A percentile compares a stretch with the other conserved stretches of the same genome.
Evolutionary conservation across 2,113 vertebrate species (phyloP).

Genomic region (Physeter macrocephalus): DNA sequence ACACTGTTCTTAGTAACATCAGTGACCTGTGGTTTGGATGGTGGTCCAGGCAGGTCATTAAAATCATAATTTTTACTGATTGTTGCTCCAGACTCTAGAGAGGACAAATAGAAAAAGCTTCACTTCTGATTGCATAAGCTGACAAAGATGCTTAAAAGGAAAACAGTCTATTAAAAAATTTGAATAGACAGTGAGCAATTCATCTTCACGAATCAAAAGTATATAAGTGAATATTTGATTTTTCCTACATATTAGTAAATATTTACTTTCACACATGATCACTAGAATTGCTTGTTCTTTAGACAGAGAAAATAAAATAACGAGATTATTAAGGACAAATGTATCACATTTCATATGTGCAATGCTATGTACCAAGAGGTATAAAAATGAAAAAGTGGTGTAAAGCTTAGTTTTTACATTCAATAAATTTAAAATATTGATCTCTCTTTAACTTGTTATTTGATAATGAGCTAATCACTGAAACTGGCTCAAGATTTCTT

Average conservation of each 20-base stretch:
- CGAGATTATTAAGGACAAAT: background rate
- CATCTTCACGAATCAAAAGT: background rate
- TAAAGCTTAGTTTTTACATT: background rate
- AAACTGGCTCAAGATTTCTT: background rate
- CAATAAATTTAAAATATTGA: background rate
- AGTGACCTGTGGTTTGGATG: constrained; percentile 97
- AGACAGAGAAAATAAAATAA: background rate
- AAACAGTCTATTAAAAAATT: background rate
- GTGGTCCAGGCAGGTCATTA: constrained; percentile 93
- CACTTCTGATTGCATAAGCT: background rate
- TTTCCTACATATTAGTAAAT: background rate
- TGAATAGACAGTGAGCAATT: background rate
- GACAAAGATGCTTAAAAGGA: background rate
- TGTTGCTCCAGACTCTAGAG: constrained; percentile 87
- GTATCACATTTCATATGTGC: background rate
- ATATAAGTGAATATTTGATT: background rate
- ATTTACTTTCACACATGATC: background rate
- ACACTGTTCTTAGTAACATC: constrained; percentile 98
- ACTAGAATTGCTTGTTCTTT: background rate
- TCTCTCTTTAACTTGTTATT: background rate
- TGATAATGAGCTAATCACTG: background rate
- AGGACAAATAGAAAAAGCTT: constrained; percentile 52
- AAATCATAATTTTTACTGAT: constrained; percentile 90
- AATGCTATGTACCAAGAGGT: background rate
- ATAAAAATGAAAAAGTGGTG: background rate